phyloP scores from a whole-genome alignment of 1,140 invertebrate species.

The Cyrtorhinus lividipennis region DNA sequence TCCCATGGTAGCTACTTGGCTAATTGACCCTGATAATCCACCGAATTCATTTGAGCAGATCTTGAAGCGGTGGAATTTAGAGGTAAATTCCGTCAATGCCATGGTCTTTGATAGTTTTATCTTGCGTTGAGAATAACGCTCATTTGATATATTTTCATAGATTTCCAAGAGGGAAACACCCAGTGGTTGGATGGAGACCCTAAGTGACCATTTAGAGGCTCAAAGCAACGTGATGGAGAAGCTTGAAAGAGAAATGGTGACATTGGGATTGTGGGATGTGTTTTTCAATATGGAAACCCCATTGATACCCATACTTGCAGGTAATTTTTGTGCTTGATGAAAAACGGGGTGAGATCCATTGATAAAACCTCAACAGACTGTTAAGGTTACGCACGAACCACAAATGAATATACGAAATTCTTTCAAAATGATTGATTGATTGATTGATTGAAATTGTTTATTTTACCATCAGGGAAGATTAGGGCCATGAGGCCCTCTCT shows the following conservation, averaged over 20 bases:
- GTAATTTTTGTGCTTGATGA: too few relatives aligned
- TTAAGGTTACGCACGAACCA: too few relatives aligned
- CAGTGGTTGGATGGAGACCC: neutral
- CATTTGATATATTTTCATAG: neutral
- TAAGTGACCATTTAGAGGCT: neutral
- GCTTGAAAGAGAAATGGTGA: constrained; percentile 7
- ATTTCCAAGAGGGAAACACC: neutral
- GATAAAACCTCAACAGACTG: too few relatives aligned
- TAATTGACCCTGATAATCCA: constrained; percentile 24
- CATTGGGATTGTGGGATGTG: constrained; percentile 31
- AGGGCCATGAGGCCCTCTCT: too few relatives aligned
- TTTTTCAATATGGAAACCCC: constrained; percentile 36
- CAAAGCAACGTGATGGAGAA: constrained; percentile 11
- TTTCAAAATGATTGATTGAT: too few relatives aligned
- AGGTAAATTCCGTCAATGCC: neutral
- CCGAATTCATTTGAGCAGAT: constrained; percentile 13
- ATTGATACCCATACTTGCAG: constrained; percentile 36
- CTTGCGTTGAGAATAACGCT: neutral
- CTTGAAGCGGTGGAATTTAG: neutral
- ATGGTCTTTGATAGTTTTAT: neutral
- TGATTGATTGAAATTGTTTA: too few relatives aligned
- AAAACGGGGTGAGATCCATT: too few relatives aligned
- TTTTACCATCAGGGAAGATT: too few relatives aligned
- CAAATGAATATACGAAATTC: too few relatives aligned
- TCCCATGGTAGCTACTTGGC: constrained; percentile 22